Conservation (phyloP, 2,113 vertebrate species). For the Triplophysa siluroides region DNA sequence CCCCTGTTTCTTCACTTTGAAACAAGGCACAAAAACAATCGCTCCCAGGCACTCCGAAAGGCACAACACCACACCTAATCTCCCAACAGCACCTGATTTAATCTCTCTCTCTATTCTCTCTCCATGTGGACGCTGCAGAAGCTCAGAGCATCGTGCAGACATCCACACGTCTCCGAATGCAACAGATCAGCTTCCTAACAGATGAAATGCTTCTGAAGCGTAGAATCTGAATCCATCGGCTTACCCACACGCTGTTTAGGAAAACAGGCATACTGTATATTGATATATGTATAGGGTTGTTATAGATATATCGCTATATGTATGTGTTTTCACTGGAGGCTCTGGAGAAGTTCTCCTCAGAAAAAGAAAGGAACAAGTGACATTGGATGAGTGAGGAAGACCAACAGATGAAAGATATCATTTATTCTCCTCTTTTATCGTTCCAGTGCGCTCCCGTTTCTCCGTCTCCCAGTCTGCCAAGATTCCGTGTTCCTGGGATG, state of each 20-base stretch:
- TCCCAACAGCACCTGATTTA: slow-evolving; percentile 13
- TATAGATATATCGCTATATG: slow-evolving; percentile 82
- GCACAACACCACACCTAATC: slow-evolving; percentile 10
- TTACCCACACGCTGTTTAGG: slow-evolving; percentile 71
- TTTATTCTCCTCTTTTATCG: slow-evolving; percentile 50
- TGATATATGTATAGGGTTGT: slow-evolving; percentile 82
- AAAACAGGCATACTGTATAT: slow-evolving; percentile 79
- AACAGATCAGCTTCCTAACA: slow-evolving; percentile 55
- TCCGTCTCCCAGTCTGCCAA: slow-evolving; percentile 55
- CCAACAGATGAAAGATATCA: slow-evolving; percentile 53
- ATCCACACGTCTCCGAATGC: slow-evolving; percentile 15
- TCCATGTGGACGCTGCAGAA: slow-evolving; percentile 20
- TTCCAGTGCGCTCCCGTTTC: slow-evolving; percentile 54
- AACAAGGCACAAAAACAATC: slow-evolving; percentile 1
- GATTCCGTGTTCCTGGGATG: slow-evolving; percentile 46
- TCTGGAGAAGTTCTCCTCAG: slow-evolving; percentile 67
- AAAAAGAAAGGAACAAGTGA: slow-evolving; percentile 61
- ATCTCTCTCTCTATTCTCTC: background rate
- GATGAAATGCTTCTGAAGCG: slow-evolving; percentile 35
- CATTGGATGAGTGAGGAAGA: slow-evolving; percentile 51
- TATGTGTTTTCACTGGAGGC: slow-evolving; percentile 81
- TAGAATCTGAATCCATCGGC: slow-evolving; percentile 63
- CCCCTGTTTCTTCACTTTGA: background rate
- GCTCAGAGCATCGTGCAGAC: slow-evolving; percentile 10
- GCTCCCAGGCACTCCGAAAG: background rate